Percentiles rank a stretch among this genome's conserved stretches.
phyloP scores from a whole-genome alignment of 2,888 invertebrate species.

The Sminthurinus aureus region DNA sequence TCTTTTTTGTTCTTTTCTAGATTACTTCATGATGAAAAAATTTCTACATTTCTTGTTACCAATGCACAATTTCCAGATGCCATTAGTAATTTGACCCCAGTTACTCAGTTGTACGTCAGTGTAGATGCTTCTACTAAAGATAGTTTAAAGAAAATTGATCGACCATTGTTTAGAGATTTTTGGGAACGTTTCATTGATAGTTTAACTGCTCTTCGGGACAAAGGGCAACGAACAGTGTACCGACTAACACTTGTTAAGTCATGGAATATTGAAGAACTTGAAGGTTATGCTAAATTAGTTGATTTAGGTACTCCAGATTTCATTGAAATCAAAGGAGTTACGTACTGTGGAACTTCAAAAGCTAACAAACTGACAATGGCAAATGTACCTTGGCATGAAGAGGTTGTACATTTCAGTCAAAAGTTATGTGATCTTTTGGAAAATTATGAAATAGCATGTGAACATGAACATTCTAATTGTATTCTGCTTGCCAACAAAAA shows the following conservation, averaged over 20 bases:
- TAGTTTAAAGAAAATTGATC: slow-evolving; percentile 67
- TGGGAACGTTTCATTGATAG: slow-evolving; percentile 69
- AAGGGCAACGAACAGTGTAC: slow-evolving; percentile 69
- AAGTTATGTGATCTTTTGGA: slow-evolving; percentile 64
- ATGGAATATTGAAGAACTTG: slow-evolving; percentile 68
- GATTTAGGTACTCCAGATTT: slow-evolving; percentile 68
- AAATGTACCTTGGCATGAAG: slow-evolving; percentile 70
- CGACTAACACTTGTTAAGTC: slow-evolving; percentile 69
- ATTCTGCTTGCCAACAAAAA: slow-evolving; percentile 67
- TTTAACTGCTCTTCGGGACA: slow-evolving; percentile 66
- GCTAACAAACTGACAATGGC: slow-evolving; percentile 67
- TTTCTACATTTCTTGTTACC: slow-evolving; percentile 69
- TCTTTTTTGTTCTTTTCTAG: too few relatives aligned
- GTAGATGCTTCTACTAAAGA: slow-evolving; percentile 69
- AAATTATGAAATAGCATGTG: slow-evolving; percentile 67
- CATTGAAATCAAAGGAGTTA: slow-evolving; percentile 71
- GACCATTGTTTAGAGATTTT: slow-evolving; percentile 69
- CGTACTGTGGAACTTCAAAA: slow-evolving; percentile 69
- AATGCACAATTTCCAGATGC: slow-evolving; percentile 71
- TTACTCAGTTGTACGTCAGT: slow-evolving; percentile 70
- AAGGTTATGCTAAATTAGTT: slow-evolving; percentile 67
- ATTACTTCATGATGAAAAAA: slow-evolving; percentile 65
- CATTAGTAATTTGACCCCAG: slow-evolving; percentile 65
- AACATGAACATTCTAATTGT: slow-evolving; percentile 71
- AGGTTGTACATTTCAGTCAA: slow-evolving; percentile 66